Base-by-base conservation (phyloP, 2,113 vertebrate species). In the Dipodomys stephensi region DNA sequence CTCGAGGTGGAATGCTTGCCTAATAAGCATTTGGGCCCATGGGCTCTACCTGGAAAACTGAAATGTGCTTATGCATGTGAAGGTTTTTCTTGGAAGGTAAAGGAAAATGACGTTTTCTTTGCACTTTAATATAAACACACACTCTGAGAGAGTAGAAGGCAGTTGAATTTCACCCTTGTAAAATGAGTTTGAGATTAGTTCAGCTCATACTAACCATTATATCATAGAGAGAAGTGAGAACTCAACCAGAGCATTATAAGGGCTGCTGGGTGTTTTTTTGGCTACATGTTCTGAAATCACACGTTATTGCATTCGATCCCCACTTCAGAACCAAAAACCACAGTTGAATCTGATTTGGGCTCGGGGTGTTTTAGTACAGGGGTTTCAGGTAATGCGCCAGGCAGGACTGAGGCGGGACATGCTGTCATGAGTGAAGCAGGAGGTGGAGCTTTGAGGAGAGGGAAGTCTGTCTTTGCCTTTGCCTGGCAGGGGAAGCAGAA, bases 391-490 rank as follows among this genome's bases (percentile, higher is more conserved):
- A 35, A 69, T 92, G 7, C 7, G 3, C 18, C 19, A 83, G 39
- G 89, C 76, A 44, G 1, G 79, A 28, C 10, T 57, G 39, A 39
- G 39, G 39, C 39, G 39, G 39, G 39, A 39, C 39, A 5, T 39
- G 39, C 39, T 39, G 39, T 39, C 39, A 6, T 39, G 39, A 65
- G 77, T 57, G 6, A 7, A 2, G 20, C 0, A 88, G 72, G 89
- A 83, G 98, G 98, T 93, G 98, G 98, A 92, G 96, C 97, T 94
- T 0, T 90, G 53, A 88, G 77, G 83, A 95, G 94, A 94, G 96
- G 94, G 96, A 97, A 96, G n/a, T 95, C 95, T 83, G 68, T 7
- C 0, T 1, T 92, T 97, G 94, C 94, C 95, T 96, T 78, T 10
- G 25, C 19, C 74, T 90, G 16, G 89, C 64, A 90, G 64, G 64